Conservation (phyloP, 2,888 invertebrate genomes). For the Noctua pronuba region DNA sequence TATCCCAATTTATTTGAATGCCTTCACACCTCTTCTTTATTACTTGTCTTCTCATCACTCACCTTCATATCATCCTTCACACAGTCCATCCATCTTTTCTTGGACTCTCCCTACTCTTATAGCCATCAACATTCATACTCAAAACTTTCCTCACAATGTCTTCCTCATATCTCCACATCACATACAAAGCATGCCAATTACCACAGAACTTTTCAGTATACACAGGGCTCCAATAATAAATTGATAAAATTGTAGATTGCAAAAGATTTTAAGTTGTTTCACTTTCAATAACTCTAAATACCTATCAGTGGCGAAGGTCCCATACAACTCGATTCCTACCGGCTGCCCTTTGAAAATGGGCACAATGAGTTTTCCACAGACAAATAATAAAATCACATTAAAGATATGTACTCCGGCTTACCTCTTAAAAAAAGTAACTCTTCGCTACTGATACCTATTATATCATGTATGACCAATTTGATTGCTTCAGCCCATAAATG, state of each 20-base stretch:
- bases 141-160: neutral
- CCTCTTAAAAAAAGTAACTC: too few species aligned
- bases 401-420: too few species aligned
- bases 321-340: too few species aligned
- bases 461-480: neutral
- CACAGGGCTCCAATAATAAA: neutral
- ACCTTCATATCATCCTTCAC: neutral
- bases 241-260: too few species aligned
- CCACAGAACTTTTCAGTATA: neutral
- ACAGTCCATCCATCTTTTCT: neutral
- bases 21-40: neutral
- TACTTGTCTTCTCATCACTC: neutral
- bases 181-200: neutral
- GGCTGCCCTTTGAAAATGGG: too few species aligned
- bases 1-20: neutral
- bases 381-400: too few species aligned
- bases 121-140: neutral
- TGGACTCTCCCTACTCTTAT: neutral
- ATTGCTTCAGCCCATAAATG: conserved; percentile 7
- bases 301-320: too few species aligned
- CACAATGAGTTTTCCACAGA: too few species aligned
- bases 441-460: too few species aligned
- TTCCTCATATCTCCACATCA: neutral
- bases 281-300: neutral
- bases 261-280: neutral